Base-by-base conservation (phyloP, 2,797 vertebrate species). In the Tauraco hartlaubi region DNA sequence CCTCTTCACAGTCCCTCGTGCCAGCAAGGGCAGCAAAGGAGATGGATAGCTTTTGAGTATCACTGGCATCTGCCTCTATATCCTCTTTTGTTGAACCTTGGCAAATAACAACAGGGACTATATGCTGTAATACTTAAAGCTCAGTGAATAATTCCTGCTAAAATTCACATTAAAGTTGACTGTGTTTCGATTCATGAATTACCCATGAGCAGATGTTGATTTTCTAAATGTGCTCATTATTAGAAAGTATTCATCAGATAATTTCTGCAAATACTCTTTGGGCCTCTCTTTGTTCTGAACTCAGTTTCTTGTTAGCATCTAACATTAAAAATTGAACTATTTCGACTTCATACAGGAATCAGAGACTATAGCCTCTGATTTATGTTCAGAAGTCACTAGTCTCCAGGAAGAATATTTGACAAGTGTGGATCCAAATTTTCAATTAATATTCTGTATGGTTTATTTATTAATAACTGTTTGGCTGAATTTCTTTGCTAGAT, bases 201-300 rank as follows among this genome's bases (percentile, higher is more conserved):
- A 89, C 22, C 28, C 78, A 82, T 82, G 67, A 93, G 88, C 88
- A 95, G 85, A 85, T 91, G 94, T 52, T 5, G 8, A 37, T 64
- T 67, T 76, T 72, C 62, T 64, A 52, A 33, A 54, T 25, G 35
- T 33, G 23, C 66, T 82, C 10, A 0, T 67, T 39, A 23, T 52
- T 68, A 33, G 58, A 59, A 88, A 80, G 37, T 54, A 51, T 66
- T 77, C 48, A 43, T 77, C 26, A 15, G 31, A 35, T 56, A 78
- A 90, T 68, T 89, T 64, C 90, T 89, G 49, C n/a, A 87, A 67
- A 58, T 26, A 51, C 28, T 39, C n/a, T 51, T 59, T 66, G 64
- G 19, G 13, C 79, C 86, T 55, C n/a, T 58, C 28, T 54, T 52
- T 67, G 29, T 68, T 81, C 68, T 37, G 41, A 78, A 12, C 41